Evolutionary conservation across 2,888 invertebrate genomes (phyloP).

Genomic region (Cyclophora albipunctata): DNA sequence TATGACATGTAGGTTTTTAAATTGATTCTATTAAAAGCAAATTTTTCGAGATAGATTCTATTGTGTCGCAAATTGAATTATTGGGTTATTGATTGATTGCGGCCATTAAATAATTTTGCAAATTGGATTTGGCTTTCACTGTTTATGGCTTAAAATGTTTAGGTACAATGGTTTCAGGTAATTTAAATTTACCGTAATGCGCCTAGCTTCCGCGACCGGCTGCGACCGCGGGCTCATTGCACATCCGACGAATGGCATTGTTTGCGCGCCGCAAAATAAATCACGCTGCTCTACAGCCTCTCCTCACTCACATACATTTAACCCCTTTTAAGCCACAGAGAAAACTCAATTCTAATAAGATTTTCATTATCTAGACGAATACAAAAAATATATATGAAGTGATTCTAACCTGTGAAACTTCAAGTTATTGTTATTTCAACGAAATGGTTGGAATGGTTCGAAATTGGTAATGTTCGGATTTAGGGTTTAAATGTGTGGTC

Average conservation of each 20-base stretch:
- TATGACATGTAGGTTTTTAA: constrained; percentile 5
- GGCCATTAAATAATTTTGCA: constrained; percentile 7
- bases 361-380: constrained; percentile 8
- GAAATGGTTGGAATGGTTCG: not conserved
- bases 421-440: not conserved
- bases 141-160: not conserved
- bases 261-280: constrained; percentile 68
- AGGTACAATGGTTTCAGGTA: constrained; percentile 50
- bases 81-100: constrained; percentile 10
- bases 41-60: constrained; percentile 11
- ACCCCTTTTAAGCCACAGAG: constrained; percentile 29
- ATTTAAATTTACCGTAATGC: constrained; percentile 70
- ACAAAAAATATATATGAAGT: constrained; percentile 3
- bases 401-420: constrained; percentile 17
- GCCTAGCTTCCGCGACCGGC: constrained; percentile 53
- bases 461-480: no score
- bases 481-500: not conserved
- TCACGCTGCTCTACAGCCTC: constrained; percentile 44
- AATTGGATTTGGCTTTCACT: constrained; percentile 13
- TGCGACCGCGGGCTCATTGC: constrained; percentile 36
- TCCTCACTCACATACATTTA: constrained; percentile 37
- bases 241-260: constrained; percentile 55
- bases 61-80: constrained; percentile 13
- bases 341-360: constrained; percentile 10
- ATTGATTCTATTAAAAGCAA: constrained; percentile 13